Conservation (phyloP, 2,113 vertebrate species). For the Malaclemys terrapin region DNA sequence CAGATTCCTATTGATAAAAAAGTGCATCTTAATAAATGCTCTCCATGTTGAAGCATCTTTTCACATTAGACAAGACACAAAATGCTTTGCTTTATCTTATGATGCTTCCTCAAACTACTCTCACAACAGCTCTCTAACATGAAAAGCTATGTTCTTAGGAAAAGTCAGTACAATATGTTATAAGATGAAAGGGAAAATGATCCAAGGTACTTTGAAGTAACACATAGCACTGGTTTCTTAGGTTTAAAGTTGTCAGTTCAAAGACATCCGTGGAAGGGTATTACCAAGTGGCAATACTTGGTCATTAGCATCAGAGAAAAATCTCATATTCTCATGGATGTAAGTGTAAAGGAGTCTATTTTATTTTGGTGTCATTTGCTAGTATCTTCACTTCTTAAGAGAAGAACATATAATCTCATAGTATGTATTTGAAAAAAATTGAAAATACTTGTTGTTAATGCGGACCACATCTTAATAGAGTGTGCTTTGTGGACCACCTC, state of each 20-base stretch:
- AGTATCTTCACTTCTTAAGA: neutral
- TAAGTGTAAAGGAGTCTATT: neutral
- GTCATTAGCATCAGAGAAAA: neutral
- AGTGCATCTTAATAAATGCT: neutral
- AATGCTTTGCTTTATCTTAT: neutral
- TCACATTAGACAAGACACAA: neutral
- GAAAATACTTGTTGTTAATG: neutral
- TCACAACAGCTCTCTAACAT: neutral
- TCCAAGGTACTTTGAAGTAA: neutral
- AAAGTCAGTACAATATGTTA: neutral
- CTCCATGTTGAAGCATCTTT: neutral
- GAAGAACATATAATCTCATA: neutral
- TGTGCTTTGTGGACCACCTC: neutral
- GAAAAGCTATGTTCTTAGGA: neutral
- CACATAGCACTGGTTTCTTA: neutral
- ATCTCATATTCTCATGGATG: neutral
- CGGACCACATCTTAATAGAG: neutral
- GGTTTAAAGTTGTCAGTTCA: neutral
- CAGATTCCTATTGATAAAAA: neutral
- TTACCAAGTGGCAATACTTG: neutral
- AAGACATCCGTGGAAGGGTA: neutral
- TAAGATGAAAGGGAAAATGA: neutral
- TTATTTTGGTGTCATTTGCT: neutral
- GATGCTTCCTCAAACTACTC: neutral
- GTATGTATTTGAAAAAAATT: neutral